Evolutionary conservation across 2,888 invertebrate genomes (phyloP), one percentile per base, ranked within the genome.

Genomic region (Drosophila borborema): DNA sequence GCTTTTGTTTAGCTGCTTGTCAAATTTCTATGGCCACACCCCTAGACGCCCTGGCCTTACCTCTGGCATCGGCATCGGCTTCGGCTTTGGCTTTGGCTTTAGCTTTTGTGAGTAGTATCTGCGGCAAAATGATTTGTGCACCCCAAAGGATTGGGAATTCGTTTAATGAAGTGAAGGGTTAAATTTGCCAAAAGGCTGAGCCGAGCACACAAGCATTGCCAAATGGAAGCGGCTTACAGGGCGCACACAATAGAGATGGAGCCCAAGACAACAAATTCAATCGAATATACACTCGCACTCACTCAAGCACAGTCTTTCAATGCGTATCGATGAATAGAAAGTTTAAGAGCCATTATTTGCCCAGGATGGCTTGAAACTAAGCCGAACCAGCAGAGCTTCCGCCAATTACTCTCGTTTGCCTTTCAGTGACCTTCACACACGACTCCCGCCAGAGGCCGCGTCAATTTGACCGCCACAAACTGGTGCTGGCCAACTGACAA

Each of bases 121-220:
- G 80, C 64, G 80, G 72, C 75, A 77, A 80, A 80, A 80, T 88
- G 89, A 86, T 86, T 86, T 86, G 86, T 78, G 75, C 78, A 64
- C 68, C 75, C 75, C 64, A 70, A 79, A 82, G 84, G 72, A 82
- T 82, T 80, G 73, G 71, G 68, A 88, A 84, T 84, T 79, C 86
- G 82, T 86, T 89, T 89, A 87, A 86, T 87, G 89, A 87, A 87
- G 86, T 89, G 86, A 77, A 82, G 82, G 86, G 86, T 87, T 84
- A 79, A 81, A 81, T 86, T 88, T 84, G 67, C 63, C 75, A 76
- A 75, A 73, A 68, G 73, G 56, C 68, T 61, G 64, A 51, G 49
- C 49, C 34, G 18, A 18, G 31, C 68, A 51, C 54, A 59, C 72
- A 65, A 65, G 43, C 70, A 68, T 48, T 64, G 51, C 41, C 67